phyloP scores from a whole-genome alignment of 1,140 invertebrate genomes.

The Philopotamus ludificatus region DNA sequence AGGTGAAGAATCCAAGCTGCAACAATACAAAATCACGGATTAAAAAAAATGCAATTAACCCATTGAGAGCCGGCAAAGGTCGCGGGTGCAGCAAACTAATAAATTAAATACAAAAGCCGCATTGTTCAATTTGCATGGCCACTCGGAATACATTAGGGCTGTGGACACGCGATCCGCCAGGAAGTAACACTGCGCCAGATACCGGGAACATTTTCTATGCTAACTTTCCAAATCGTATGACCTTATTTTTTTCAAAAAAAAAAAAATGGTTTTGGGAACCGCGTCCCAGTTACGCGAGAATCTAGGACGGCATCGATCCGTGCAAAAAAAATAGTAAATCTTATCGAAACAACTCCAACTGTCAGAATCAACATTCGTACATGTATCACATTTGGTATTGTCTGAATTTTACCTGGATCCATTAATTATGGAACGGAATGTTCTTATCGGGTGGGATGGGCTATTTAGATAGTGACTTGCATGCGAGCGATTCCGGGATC shows the following conservation, averaged over 20 bases:
- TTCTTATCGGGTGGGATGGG: slow-evolving; percentile 8
- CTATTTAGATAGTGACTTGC: slow-evolving; percentile 13
- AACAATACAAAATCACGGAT: slow-evolving; percentile 50
- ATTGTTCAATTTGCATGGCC: slow-evolving; percentile 32
- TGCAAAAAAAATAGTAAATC: not conserved
- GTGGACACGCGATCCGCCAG: slow-evolving; percentile 15
- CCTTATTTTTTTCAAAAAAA: not conserved
- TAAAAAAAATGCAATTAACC: too few species aligned
- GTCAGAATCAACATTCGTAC: not conserved
- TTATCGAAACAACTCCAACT: not conserved
- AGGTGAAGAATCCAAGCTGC: slow-evolving; percentile 91
- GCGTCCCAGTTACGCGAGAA: too few species aligned
- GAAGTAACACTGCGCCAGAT: not conserved
- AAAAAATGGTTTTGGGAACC: too few species aligned
- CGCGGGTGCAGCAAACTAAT: not conserved
- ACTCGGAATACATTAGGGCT: slow-evolving; percentile 5
- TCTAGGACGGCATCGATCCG: not conserved
- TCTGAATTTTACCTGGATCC: not conserved
- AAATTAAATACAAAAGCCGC: slow-evolving; percentile 4
- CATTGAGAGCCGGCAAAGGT: not conserved
- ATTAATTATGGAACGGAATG: slow-evolving; percentile 3
- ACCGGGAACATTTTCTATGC: not conserved
- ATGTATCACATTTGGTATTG: not conserved
- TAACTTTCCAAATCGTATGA: not conserved
- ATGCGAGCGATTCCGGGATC: not conserved